A percentile compares a stretch with the other conserved stretches of the same genome.
These are phyloP conservation scores for Drosophila saltans DNA, from an alignment of 1,140 invertebrate genomes.

Conservation along the genomic window DNA sequence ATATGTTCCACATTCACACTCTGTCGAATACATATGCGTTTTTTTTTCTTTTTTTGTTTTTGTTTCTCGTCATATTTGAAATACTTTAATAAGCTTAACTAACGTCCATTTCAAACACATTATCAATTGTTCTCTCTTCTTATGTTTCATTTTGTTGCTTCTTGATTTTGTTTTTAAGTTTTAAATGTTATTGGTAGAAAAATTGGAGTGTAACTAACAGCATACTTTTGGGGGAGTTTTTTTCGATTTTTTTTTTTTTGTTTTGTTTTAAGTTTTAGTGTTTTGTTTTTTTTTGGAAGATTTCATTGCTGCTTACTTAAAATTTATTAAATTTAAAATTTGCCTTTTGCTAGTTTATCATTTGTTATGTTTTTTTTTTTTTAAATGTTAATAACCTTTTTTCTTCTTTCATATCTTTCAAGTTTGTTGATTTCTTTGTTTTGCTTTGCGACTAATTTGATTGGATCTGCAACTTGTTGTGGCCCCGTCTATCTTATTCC, in stretches of 20 bases:
- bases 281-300: slow-evolving; percentile 61
- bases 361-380: slow-evolving; percentile 16
- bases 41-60: slow-evolving; percentile 1
- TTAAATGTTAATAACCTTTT: slow-evolving; percentile 44
- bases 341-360: slow-evolving; percentile 63
- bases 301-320: slow-evolving; percentile 78
- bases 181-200: slow-evolving; percentile 60
- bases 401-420: slow-evolving; percentile 22
- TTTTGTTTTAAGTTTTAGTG: slow-evolving; percentile 26
- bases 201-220: slow-evolving; percentile 73
- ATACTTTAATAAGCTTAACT: slow-evolving; percentile 42
- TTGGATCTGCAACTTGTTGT: slow-evolving; percentile 44
- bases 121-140: slow-evolving; percentile 2
- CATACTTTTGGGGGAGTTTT: slow-evolving; percentile 29
- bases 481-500: neutral
- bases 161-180: slow-evolving; percentile 14
- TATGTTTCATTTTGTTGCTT: slow-evolving; percentile 23
- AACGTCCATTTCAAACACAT: slow-evolving; percentile 30
- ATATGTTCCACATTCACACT: slow-evolving; percentile 47
- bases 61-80: slow-evolving; percentile 23
- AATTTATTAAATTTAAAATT: slow-evolving; percentile 72
- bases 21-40: slow-evolving; percentile 6
- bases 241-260: slow-evolving; percentile 23
- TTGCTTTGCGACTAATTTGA: slow-evolving; percentile 66
- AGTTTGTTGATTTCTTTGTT: slow-evolving; percentile 71